Base-by-base conservation (phyloP, 1,140 invertebrate genomes). In the Vollenhovia emeryi region DNA sequence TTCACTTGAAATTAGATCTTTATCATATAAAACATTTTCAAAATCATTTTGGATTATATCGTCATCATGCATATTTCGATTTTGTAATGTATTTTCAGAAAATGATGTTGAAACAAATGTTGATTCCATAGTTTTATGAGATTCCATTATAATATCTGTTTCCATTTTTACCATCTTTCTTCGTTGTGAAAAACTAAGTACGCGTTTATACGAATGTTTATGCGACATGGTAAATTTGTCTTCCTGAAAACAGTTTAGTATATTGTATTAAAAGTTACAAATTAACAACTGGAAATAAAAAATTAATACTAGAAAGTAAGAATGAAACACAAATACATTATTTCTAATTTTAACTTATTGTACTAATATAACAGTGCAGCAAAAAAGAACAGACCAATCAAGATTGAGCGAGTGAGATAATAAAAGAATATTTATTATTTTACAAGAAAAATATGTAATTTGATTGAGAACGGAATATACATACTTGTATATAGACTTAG, bases 21-120 rank as follows among this genome's bases (percentile, higher is more conserved):
- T 18, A 62, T 62, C 9, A 62, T 18, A 30, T 62, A 62, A 62
- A 62, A 62, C 18, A 62, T 62, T 62, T 62, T 62, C 60, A 62
- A 62, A 36, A 36, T 33, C 30, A 62, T 62, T 62, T 62, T 33
- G 13, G 15, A 62, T 3, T 33, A 18, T 27, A 62, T 62, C 15
- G 5, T 24, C 27, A 30, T 60, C 18, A 62, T 62, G 60, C 18
- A 36, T 18, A 62, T 62, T 62, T 33, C 36, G 30, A 62, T 18
- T 62, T 62, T 62, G 60, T 62, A 36, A 62, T 62, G 18, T 9
- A 36, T 62, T 62, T 62, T 62, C 60, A 62, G 60, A 33, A 36
- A 36, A 62, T 36, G 24, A 62, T 62, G 18, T 62, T 2, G 60
- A 62, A 62, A 30, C 27, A 36, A 18, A 62, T 36, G 60, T 62